These are phyloP conservation scores for Sussaba pulchella DNA, from an alignment of 2,888 invertebrate genomes.

Conservation along the genomic window DNA sequence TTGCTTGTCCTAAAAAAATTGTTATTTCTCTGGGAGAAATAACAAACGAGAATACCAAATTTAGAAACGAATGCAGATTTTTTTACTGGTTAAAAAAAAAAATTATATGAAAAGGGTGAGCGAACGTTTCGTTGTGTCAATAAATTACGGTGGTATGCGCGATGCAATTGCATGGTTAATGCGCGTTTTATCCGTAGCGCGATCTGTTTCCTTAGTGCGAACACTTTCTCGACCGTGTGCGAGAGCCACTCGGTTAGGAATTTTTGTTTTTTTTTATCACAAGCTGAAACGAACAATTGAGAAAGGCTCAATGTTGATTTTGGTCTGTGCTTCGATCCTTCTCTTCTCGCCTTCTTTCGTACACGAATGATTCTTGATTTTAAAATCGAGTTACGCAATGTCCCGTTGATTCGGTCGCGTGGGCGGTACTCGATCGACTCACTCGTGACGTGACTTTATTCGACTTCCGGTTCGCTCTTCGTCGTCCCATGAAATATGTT, in stretches of 20 bases:
- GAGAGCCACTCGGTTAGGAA: not conserved
- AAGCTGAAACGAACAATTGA: slow-evolving; percentile 12
- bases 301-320: slow-evolving; percentile 9
- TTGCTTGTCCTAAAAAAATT: not conserved
- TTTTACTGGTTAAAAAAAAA: too few relatives aligned
- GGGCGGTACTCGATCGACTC: slow-evolving; percentile 3
- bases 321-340: not conserved
- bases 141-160: slow-evolving; percentile 34
- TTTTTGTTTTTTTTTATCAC: slow-evolving; percentile 20
- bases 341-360: not conserved
- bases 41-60: too few relatives aligned
- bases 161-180: slow-evolving; percentile 81
- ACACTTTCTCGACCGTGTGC: slow-evolving; percentile 7
- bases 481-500: not conserved
- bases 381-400: slow-evolving; percentile 10
- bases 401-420: slow-evolving; percentile 10
- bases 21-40: too few relatives aligned
- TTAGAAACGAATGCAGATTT: too few relatives aligned
- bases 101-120: not conserved
- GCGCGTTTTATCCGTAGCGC: slow-evolving; percentile 5
- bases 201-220: slow-evolving; percentile 17
- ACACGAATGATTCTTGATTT: too few relatives aligned
- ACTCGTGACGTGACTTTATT: not conserved
- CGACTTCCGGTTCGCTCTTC: not conserved
- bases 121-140: slow-evolving; percentile 7